Conservation (phyloP, 2,888 invertebrate species). For the Euproctis similis region DNA sequence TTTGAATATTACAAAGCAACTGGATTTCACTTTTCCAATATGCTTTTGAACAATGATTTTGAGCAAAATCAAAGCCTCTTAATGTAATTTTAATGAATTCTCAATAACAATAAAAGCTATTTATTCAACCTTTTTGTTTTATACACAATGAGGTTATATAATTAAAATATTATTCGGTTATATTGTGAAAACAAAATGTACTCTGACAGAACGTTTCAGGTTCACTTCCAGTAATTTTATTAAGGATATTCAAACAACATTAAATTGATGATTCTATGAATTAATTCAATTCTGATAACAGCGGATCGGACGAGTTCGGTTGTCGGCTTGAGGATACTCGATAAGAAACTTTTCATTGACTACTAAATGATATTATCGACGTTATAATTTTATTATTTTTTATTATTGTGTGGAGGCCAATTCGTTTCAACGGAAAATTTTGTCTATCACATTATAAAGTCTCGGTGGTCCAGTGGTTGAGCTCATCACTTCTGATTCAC, state of each 20-base stretch:
- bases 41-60: constrained; percentile 19
- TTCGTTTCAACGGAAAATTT: too few relatives aligned
- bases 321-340: too few relatives aligned
- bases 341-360: too few relatives aligned
- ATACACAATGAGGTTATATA: constrained; percentile 12
- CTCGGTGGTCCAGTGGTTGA: too few relatives aligned
- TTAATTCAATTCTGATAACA: background rate
- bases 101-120: constrained; percentile 16
- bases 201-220: background rate
- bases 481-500: too few relatives aligned
- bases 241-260: background rate
- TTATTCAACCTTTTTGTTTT: too few relatives aligned
- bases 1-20: too few relatives aligned
- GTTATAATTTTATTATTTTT: too few relatives aligned
- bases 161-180: constrained; percentile 4
- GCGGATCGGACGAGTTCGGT: too few relatives aligned
- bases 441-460: too few relatives aligned
- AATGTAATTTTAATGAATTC: constrained; percentile 16
- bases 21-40: constrained; percentile 5
- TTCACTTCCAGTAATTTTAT: background rate
- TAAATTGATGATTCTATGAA: background rate
- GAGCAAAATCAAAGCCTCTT: constrained; percentile 21
- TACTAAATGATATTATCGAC: too few relatives aligned
- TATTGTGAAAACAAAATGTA: background rate
- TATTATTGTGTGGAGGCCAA: too few relatives aligned